Evolutionary conservation across 2,888 invertebrate species (phyloP).

Genomic region (Geophilus truncorum): DNA sequence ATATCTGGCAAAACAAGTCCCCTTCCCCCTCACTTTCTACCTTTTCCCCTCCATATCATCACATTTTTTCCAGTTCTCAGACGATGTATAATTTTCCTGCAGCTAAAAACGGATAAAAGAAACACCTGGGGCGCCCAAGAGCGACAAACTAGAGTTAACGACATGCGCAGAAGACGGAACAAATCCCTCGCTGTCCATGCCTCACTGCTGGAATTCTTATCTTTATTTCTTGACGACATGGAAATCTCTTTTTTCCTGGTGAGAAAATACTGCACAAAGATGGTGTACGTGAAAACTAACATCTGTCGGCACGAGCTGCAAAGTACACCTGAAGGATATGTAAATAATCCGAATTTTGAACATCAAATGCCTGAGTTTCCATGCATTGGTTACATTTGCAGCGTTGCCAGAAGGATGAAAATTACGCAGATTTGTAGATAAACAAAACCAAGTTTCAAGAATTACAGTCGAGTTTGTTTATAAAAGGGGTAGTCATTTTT

Average conservation of each 20-base stretch:
- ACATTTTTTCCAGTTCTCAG: too few relatives aligned
- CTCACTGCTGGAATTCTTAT: slow-evolving; percentile 1
- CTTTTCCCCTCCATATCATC: neutral
- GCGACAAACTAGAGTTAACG: slow-evolving; percentile 5
- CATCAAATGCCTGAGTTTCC: neutral
- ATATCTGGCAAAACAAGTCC: neutral
- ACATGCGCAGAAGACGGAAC: neutral
- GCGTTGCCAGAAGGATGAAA: too few relatives aligned
- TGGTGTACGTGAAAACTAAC: neutral
- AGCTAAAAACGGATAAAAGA: neutral
- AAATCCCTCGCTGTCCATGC: slow-evolving; percentile 5
- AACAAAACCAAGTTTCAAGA: too few relatives aligned
- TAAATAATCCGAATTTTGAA: neutral
- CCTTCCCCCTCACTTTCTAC: neutral
- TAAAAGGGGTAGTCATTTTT: too few relatives aligned
- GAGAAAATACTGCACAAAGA: neutral
- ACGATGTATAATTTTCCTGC: neutral
- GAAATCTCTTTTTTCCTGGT: neutral
- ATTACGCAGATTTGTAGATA: too few relatives aligned
- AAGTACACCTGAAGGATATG: neutral
- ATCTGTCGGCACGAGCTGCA: slow-evolving; percentile 1
- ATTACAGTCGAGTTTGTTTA: too few relatives aligned
- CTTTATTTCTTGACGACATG: slow-evolving; percentile 7
- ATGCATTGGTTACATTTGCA: too few relatives aligned
- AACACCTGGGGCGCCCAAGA: neutral